phyloP scores from a whole-genome alignment of 2,888 invertebrate species.

The Athetis lepigone region DNA sequence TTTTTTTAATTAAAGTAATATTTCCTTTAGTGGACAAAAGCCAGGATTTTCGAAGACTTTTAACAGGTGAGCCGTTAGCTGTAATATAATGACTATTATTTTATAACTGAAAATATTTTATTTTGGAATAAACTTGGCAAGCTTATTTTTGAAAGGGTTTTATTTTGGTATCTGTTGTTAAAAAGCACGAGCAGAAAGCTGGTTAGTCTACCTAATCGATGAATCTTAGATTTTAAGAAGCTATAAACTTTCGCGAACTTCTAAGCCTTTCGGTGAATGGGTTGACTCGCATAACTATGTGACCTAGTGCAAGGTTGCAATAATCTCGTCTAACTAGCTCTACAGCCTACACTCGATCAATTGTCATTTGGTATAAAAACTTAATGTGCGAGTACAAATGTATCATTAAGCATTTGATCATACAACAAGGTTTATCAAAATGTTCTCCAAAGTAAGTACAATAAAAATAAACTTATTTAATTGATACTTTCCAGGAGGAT shows the following conservation, averaged over 20 bases:
- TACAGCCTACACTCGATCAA: constrained; percentile 35
- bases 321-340: constrained; percentile 40
- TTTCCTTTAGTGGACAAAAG: too few relatives aligned
- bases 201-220: not conserved
- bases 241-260: constrained; percentile 8
- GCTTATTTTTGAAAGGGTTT: too few relatives aligned
- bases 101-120: too few relatives aligned
- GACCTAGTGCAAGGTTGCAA: constrained; percentile 48
- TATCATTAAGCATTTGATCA: constrained; percentile 46
- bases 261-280: constrained; percentile 45
- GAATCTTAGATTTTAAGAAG: constrained; percentile 7
- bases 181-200: too few relatives aligned
- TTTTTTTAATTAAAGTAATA: too few relatives aligned
- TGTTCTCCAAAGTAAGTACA: constrained; percentile 57
- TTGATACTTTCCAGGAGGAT: not conserved
- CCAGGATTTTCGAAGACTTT: too few relatives aligned
- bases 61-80: too few relatives aligned
- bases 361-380: constrained; percentile 48
- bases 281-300: constrained; percentile 28
- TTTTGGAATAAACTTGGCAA: too few relatives aligned
- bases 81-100: too few relatives aligned
- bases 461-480: not conserved
- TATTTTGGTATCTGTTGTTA: too few relatives aligned
- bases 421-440: constrained; percentile 37
- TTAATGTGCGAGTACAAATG: constrained; percentile 15